Conservation (phyloP, 2,888 invertebrate species). For the Amiota minor region DNA sequence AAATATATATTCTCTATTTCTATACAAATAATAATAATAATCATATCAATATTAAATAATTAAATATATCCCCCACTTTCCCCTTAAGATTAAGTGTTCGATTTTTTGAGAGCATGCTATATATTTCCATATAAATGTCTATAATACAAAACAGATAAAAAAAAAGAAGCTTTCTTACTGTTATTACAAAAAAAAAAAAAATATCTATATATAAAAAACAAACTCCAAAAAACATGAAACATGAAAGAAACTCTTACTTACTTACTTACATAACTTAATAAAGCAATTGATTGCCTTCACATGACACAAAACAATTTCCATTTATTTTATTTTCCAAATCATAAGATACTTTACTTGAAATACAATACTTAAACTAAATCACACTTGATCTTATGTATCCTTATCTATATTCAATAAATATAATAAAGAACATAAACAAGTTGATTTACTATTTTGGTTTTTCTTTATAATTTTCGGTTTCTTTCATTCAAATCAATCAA, state of each 20-base stretch:
- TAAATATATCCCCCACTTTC: slow-evolving; percentile 44
- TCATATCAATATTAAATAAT: slow-evolving; percentile 61
- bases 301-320: too few relatives aligned
- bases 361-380: neutral
- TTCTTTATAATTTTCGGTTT: neutral
- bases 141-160: slow-evolving; percentile 52
- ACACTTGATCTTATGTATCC: neutral
- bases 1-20: slow-evolving; percentile 25
- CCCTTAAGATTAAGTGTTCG: slow-evolving; percentile 61
- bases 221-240: too few relatives aligned
- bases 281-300: too few relatives aligned
- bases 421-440: neutral
- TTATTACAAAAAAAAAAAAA: slow-evolving; percentile 33
- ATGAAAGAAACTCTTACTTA: too few relatives aligned
- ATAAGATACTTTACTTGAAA: neutral
- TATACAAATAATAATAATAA: slow-evolving; percentile 44
- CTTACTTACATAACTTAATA: too few relatives aligned
- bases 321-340: too few relatives aligned
- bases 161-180: slow-evolving; percentile 56
- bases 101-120: slow-evolving; percentile 69
- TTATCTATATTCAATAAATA: too few relatives aligned
- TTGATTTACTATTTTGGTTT: neutral
- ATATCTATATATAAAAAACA: neutral
- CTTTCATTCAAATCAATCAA: too few relatives aligned
- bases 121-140: slow-evolving; percentile 69